Percentiles rank a stretch among this genome's conserved stretches.
Evolutionary conservation across 2,797 vertebrate genomes (phyloP).

Genomic region (Diglossa cyanea): DNA sequence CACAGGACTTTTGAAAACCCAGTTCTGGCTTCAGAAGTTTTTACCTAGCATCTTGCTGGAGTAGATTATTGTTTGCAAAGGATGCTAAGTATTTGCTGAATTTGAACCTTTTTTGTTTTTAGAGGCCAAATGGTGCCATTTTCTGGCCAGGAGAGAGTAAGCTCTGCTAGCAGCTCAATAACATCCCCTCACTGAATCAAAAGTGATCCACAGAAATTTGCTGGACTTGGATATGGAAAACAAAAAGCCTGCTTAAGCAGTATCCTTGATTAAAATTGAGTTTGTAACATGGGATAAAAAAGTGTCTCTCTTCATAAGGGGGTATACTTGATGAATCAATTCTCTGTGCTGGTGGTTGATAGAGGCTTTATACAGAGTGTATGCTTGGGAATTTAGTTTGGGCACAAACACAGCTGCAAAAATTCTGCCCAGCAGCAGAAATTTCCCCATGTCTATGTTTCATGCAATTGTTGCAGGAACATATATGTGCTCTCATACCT

Average conservation of each 20-base stretch:
- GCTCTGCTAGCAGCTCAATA: not conserved
- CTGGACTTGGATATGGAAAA: not conserved
- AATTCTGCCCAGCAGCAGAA: not conserved
- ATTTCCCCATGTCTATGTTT: not conserved
- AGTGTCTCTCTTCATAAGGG: not conserved
- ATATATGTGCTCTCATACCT: not conserved
- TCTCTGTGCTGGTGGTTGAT: not conserved
- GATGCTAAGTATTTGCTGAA: not conserved
- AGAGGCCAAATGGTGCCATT: not conserved
- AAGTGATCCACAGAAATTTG: not conserved
- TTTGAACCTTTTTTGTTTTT: not conserved
- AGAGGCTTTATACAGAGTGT: not conserved
- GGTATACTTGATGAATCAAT: not conserved
- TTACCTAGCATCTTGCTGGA: not conserved
- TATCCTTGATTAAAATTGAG: not conserved
- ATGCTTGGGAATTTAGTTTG: not conserved
- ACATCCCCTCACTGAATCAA: not conserved
- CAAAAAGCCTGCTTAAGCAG: not conserved
- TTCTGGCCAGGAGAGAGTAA: not conserved
- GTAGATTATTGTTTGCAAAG: not conserved
- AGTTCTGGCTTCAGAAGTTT: not conserved
- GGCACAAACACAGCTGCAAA: not conserved
- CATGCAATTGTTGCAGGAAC: not conserved
- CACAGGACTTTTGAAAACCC: not conserved
- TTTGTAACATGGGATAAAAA: not conserved